Base-by-base conservation (phyloP, 2,888 invertebrate species). In the Andrena bucephala region DNA sequence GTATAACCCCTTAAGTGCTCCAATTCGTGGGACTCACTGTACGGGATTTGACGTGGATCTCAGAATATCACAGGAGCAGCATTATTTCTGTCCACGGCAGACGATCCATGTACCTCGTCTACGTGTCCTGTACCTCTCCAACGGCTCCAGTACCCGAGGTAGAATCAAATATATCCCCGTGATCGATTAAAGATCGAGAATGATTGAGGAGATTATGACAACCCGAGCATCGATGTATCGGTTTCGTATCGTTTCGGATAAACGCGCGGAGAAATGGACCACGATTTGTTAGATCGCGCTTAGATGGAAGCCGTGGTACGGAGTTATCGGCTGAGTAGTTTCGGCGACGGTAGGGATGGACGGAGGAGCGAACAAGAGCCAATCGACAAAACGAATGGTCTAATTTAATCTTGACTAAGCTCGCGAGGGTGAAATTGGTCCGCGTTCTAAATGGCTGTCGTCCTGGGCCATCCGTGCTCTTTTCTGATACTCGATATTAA, bases 401-500 rank as follows among this genome's bases (percentile, higher is more conserved):
- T 85, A 85, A 85, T 85, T 85, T 85, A 85, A 85, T 85, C 85
- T 85, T 82, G 85, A 85, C 85, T 85, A 85, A 85, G 85, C 85
- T 85, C 78, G 78, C 82, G 69, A 72, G 78, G 85, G 69, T 75
- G 78, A 85, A 85, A 85, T 85, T 85, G 85, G 78, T 73, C 67
- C 75, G 63, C 52, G 69, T 82, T 74, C 73, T 70, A 82, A 85
- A 85, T 84, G 67, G 77, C 71, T 68, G 76, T 77, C 77, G 76
- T 80, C 73, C 73, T 36, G 62, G 67, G 77, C 72, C 48, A 68
- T 67, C 59, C 76, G 29, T 59, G 74, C 54, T 71, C 77, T 65
- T 73, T 48, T 29, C 65, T 54, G 76, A 76, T 70, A 76, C 76
- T 76, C 48, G 60, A 73, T 50, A 59, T 57, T 63, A 65, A 65